Evolutionary conservation across 1,140 invertebrate genomes (phyloP), one percentile per base, ranked within the genome.

Genomic region (Megalonaias nervosa): DNA sequence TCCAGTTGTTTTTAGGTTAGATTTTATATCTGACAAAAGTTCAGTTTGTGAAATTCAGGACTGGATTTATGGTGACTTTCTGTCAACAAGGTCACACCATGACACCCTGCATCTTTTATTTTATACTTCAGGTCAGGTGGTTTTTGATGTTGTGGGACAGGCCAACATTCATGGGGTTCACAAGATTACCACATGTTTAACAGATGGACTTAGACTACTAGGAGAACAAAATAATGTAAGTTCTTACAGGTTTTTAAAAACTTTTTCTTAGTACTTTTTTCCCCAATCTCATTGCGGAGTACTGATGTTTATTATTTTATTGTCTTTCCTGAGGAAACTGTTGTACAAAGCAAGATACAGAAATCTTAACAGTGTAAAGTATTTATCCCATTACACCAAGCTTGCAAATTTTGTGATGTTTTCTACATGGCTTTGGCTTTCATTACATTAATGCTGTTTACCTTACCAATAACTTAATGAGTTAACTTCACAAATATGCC

Each of bases 91-190:
- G 38, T 48, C 4, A 48, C 73, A 75, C 38, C 57, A 55, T 21
- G n/a, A 58, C 13, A 17, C 15, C 62, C 48, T 14, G 13, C n/a
- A 58, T 67, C 55, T 11, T 56, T 21, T 21, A 17, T 61, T 38
- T 17, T 83, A 66, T 66, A 64, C 70, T 79, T 6, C 75, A 90
- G 88, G 89, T 67, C 87, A 89, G 77, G 71, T 88, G 23, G 81
- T 90, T 17, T 89, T 89, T 85, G 89, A 89, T 75, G 86, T 86
- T 19, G 81, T 88, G 64, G 86, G 85, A n/a, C 84, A 88, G 82
- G 79, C 83, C 17, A 83, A 87, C 74, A 87, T 90, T 15, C 82
- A 85, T 61, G 88, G 86, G 16, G 77, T 86, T 1, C 75, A 84
- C 12, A 73, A 80, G 17, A 82, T 89, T 23, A 85, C 86, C 15